Conservation (phyloP, 2,888 invertebrate genomes). For the Parnassius orleans region DNA sequence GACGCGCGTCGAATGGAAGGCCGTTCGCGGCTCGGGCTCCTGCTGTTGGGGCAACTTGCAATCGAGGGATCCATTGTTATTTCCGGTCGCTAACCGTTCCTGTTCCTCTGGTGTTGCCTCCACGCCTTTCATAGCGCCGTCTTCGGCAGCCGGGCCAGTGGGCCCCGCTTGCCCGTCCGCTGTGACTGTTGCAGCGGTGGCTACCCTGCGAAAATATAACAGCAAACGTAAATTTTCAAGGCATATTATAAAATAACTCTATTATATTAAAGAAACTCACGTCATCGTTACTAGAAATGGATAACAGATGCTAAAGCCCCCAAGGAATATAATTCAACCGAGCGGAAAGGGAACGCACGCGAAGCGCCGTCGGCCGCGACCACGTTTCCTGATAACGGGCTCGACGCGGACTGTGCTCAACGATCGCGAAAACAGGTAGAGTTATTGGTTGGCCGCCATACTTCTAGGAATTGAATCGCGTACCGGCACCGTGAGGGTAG, state of each 20-base stretch:
- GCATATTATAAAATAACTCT: neutral
- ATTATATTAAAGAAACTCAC: conserved; percentile 50
- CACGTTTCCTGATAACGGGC: conserved; percentile 58
- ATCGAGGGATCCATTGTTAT: conserved; percentile 89
- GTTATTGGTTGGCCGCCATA: conserved; percentile 45
- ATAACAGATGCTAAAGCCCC: conserved; percentile 26
- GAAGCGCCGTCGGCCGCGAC: conserved; percentile 43
- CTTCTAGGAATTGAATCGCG: conserved; percentile 41
- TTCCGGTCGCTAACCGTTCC: conserved; percentile 72
- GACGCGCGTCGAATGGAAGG: conserved; percentile 91
- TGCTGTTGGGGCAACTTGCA: conserved; percentile 84
- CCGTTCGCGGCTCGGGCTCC: conserved; percentile 83
- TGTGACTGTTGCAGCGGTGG: conserved; percentile 55
- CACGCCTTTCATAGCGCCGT: conserved; percentile 74
- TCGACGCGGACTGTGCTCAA: conserved; percentile 41
- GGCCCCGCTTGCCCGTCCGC: conserved; percentile 64
- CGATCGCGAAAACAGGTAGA: conserved; percentile 44
- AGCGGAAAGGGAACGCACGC: conserved; percentile 58
- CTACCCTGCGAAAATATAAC: conserved; percentile 67
- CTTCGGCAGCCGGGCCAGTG: conserved; percentile 63
- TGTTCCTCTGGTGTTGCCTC: conserved; percentile 77
- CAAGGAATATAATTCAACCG: conserved; percentile 25
- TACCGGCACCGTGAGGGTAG: conserved; percentile 36
- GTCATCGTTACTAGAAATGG: conserved; percentile 51
- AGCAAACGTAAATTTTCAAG: conserved; percentile 27